Base-by-base conservation (phyloP, 2,888 invertebrate genomes). In the Brachyptera putata region DNA sequence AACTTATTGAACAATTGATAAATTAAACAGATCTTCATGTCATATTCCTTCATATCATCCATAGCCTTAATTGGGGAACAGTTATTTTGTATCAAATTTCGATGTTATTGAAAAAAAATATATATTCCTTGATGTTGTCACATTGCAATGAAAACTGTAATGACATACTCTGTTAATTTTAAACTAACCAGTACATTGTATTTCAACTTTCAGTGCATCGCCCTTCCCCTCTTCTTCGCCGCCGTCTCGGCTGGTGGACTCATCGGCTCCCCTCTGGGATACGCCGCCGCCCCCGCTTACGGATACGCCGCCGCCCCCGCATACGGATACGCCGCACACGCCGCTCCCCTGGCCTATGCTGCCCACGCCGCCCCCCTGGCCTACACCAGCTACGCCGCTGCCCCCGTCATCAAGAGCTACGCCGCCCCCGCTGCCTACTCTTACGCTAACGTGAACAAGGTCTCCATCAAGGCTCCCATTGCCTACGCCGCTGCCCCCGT, bases 191-290 rank as follows among this genome's bases (percentile, higher is more conserved):
- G 30, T 39, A 3, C 25, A 37, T 3, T 55, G 1, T 13, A 1
- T 26, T 26, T 16, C 7, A 16, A 39, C 1, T 60, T 53, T 34
- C 53, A 63, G 63, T 48, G 61, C 61, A 53, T 58, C 48, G 49
- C 50, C 34, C 57, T 63, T 41, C 49, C 62, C 36, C 46, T 60
- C 46, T 63, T 60, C 57, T 50, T 67, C 62, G 24, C 57, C 43
- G 66, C 69, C 67, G 76, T 71, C 56, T 76, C 75, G 13, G 72
- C 73, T 41, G 72, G 71, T 67, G 72, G 75, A 58, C 36, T 58
- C 48, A 36, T 34, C 84, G 67, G 84, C 83, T 76, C 79, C 74
- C 9, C 66, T 73, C 16, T 66, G 68, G 71, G 76, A 64, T 70
- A 68, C 39, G 78, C 41, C 62, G 74, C 68, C 76, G 79, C 9